Evolutionary conservation across 1,140 invertebrate species (phyloP).

Genomic region (Ditylenchus dipsaci): DNA sequence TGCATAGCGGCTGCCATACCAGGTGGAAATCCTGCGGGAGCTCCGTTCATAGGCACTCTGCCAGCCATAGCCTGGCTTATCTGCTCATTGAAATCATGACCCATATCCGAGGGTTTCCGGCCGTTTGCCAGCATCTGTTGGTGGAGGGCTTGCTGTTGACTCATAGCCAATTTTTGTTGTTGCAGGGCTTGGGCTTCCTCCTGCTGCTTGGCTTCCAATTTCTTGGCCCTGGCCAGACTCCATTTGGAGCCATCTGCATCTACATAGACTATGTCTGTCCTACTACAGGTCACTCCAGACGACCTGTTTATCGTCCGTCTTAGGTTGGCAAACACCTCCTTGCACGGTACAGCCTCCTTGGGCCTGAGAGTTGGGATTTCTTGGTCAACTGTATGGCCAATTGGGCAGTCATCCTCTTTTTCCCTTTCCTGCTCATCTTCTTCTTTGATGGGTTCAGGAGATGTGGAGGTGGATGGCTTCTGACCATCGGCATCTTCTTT

Average conservation of each 20-base stretch:
- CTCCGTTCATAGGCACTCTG: constrained; percentile 5
- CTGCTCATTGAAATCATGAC: neutral
- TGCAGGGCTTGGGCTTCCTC: neutral
- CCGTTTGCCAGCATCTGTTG: neutral
- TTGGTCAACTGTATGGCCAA: neutral
- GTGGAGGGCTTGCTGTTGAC: constrained; percentile 4
- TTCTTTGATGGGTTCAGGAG: neutral
- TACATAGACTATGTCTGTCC: constrained; percentile 24
- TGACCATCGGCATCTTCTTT: neutral
- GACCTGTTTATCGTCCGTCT: neutral
- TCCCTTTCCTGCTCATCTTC: neutral
- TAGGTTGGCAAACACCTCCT: neutral
- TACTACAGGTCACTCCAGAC: constrained; percentile 18
- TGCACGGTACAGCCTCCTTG: no score
- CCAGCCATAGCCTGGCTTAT: neutral
- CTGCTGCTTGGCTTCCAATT: neutral
- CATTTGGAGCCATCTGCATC: neutral
- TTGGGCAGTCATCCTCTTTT: neutral
- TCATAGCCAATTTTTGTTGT: constrained; percentile 11
- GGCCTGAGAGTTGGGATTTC: neutral
- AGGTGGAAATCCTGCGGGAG: neutral
- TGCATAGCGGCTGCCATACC: neutral
- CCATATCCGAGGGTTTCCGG: neutral
- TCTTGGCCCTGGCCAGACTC: neutral
- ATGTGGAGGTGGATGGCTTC: neutral